Percentiles rank a stretch among this genome's conserved stretches.
These are phyloP conservation scores for Clavelina lepadiformis DNA, from an alignment of 23 tunicate species.

Conservation along the genomic window DNA sequence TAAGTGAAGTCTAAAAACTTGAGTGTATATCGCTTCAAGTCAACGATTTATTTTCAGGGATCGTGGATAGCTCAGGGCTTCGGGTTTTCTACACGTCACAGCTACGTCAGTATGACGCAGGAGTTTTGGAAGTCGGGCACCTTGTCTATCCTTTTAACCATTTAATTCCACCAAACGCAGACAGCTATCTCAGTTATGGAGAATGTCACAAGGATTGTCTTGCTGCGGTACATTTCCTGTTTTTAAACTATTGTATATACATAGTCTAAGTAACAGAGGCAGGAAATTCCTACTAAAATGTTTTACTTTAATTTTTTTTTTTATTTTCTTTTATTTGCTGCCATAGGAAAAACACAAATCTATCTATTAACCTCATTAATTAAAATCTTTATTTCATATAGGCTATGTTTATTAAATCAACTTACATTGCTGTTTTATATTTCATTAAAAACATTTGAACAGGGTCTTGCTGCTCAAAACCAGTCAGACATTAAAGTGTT, in stretches of 20 bases:
- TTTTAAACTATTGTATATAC: background rate
- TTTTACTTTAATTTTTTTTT: too few species aligned
- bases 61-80: conserved; percentile 48
- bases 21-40: too few species aligned
- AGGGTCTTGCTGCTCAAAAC: conserved; percentile 13
- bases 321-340: too few species aligned
- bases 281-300: too few species aligned
- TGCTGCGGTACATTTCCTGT: conserved; percentile 7
- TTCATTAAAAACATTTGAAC: too few species aligned
- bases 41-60: conserved; percentile 22
- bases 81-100: conserved; percentile 43
- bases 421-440: too few species aligned
- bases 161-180: conserved; percentile 53
- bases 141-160: conserved; percentile 10
- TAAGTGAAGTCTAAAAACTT: too few species aligned
- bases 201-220: conserved; percentile 28
- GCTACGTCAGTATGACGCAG: conserved; percentile 43
- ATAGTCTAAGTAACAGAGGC: too few species aligned
- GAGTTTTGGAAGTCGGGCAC: conserved; percentile 28
- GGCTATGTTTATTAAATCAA: too few species aligned
- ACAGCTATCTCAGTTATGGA: conserved; percentile 21
- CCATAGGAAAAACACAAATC: too few species aligned
- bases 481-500: conserved; percentile 24
- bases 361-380: too few species aligned
- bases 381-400: too few species aligned